These are phyloP conservation scores for Tipula helvola DNA, from an alignment of 2,888 invertebrate genomes.

Conservation along the genomic window DNA sequence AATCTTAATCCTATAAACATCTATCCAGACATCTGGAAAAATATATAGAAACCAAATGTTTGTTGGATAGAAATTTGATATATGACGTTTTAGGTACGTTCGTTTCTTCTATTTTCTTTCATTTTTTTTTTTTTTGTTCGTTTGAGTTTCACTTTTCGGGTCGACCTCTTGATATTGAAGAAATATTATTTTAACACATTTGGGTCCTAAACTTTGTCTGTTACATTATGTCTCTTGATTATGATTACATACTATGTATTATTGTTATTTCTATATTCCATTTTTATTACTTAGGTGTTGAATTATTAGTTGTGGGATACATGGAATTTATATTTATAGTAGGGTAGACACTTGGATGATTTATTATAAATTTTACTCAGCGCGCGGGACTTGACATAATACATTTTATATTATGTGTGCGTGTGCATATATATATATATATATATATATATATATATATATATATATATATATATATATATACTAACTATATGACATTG, in stretches of 20 bases:
- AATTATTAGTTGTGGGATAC: background rate
- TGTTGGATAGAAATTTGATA: background rate
- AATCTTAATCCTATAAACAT: slow-evolving; percentile 4
- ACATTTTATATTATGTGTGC: background rate
- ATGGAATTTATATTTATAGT: background rate
- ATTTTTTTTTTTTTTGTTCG: background rate
- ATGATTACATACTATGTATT: background rate
- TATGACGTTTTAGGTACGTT: background rate
- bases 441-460: no score
- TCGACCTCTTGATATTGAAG: slow-evolving; percentile 4
- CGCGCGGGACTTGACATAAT: background rate
- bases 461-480: no score
- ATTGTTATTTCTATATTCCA: background rate
- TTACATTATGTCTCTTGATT: background rate
- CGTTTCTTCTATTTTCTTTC: background rate
- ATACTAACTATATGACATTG: background rate
- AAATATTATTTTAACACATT: background rate
- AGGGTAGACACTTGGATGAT: background rate
- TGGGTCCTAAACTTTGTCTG: slow-evolving; percentile 4
- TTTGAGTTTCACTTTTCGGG: background rate
- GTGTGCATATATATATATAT: background rate
- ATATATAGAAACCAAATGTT: background rate
- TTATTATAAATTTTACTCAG: background rate
- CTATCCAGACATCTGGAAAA: background rate
- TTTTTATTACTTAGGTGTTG: background rate